Conservation (phyloP, 2,113 vertebrate species). For the Nanger granti region DNA sequence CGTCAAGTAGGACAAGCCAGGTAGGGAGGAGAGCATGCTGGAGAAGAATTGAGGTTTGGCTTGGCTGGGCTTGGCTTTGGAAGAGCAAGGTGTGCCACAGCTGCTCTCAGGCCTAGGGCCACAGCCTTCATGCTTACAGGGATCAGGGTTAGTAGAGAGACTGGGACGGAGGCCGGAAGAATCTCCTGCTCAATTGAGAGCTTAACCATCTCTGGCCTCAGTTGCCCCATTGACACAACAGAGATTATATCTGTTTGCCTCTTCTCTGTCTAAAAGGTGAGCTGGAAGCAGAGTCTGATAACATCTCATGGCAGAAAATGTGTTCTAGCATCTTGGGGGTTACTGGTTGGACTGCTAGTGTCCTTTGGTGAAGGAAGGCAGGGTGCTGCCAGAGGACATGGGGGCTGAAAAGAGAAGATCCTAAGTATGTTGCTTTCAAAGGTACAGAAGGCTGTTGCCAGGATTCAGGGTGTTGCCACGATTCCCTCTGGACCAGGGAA, state of each 20-base stretch:
- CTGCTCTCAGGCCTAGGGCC: neutral
- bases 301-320: neutral
- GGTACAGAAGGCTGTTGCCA: neutral
- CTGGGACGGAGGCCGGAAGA: neutral
- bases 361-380: neutral
- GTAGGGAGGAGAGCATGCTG: neutral
- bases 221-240: neutral
- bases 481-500: neutral
- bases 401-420: neutral
- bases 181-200: neutral
- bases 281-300: neutral
- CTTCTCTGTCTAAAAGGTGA: neutral
- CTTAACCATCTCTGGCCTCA: neutral
- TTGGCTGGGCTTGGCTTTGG: neutral
- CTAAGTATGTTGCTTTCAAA: neutral
- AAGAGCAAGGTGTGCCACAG: neutral
- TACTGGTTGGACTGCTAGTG: neutral
- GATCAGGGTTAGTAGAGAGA: neutral
- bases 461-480: neutral
- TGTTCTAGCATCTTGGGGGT: neutral
- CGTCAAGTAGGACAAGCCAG: constrained; percentile 35
- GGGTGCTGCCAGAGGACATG: neutral
- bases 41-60: neutral
- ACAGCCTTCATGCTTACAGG: accelerated
- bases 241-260: neutral